phyloP scores from a whole-genome alignment of 2,113 vertebrate species.

The Dasypus novemcinctus region DNA sequence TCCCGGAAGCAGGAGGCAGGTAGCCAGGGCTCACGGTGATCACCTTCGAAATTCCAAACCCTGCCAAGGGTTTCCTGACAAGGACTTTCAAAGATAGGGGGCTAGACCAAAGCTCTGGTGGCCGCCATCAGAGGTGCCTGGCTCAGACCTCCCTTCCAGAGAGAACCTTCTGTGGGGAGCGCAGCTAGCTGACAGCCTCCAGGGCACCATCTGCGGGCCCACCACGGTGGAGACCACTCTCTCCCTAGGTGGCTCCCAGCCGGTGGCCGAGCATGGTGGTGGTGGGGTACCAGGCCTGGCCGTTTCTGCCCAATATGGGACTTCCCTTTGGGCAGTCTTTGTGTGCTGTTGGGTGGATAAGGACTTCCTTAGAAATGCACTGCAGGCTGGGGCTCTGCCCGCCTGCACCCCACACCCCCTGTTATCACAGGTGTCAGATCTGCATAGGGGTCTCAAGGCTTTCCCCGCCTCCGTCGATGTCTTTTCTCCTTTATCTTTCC shows the following conservation, averaged over 20 bases:
- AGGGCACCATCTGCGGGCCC: background rate
- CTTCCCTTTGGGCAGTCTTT: background rate
- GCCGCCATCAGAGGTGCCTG: background rate
- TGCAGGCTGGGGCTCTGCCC: background rate
- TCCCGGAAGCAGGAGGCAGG: too few species aligned
- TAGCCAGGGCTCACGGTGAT: background rate
- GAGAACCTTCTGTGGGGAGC: background rate
- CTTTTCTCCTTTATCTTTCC: background rate
- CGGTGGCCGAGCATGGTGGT: background rate
- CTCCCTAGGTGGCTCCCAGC: background rate
- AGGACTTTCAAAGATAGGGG: background rate
- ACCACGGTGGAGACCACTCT: background rate
- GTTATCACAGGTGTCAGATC: background rate
- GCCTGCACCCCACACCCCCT: accelerated
- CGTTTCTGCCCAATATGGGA: background rate
- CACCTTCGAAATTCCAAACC: background rate
- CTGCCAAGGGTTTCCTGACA: background rate
- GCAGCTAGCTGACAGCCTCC: background rate
- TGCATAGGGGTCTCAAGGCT: background rate
- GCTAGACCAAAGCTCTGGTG: background rate
- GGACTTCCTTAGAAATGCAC: background rate
- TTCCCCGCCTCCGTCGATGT: background rate
- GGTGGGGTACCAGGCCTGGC: background rate
- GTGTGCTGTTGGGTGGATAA: background rate
- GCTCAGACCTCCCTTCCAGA: background rate